Evolutionary conservation across 2,113 vertebrate genomes (phyloP).

Genomic region (Paraplagusia blochii): DNA sequence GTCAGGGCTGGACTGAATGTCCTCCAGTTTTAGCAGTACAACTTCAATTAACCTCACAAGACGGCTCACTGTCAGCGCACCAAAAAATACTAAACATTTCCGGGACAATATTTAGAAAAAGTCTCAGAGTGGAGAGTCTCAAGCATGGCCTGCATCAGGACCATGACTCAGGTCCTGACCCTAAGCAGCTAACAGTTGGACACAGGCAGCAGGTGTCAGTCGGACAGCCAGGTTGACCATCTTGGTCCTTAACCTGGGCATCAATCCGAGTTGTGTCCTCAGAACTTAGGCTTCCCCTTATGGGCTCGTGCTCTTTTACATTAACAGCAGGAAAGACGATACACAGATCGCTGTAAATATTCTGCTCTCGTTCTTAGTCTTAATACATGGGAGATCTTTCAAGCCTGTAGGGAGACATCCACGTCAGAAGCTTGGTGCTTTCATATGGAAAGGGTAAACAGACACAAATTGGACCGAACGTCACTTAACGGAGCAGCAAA

Average conservation of each 20-base stretch:
- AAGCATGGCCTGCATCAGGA: too few species aligned
- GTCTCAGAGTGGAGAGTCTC: too few species aligned
- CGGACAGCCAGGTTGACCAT: too few species aligned
- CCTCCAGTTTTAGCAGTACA: neutral
- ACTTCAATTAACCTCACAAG: neutral
- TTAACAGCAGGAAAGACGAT: neutral
- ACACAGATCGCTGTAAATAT: neutral
- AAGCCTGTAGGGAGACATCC: too few species aligned
- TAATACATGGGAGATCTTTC: too few species aligned
- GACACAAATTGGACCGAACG: conserved; percentile 16
- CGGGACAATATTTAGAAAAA: neutral
- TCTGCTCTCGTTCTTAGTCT: neutral
- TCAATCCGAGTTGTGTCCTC: neutral
- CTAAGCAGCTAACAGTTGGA: too few species aligned
- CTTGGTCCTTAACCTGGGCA: conserved; percentile 11
- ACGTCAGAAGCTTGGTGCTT: too few species aligned
- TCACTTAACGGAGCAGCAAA: conserved; percentile 9
- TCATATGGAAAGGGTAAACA: neutral
- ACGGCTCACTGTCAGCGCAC: too few species aligned
- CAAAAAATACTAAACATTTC: neutral
- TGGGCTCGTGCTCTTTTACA: conserved; percentile 7
- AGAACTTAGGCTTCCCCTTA: neutral
- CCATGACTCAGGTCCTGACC: too few species aligned
- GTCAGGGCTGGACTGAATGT: neutral
- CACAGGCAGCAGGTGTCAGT: too few species aligned